Conservation (phyloP, 2,113 vertebrate species). For the Jacana jacana region DNA sequence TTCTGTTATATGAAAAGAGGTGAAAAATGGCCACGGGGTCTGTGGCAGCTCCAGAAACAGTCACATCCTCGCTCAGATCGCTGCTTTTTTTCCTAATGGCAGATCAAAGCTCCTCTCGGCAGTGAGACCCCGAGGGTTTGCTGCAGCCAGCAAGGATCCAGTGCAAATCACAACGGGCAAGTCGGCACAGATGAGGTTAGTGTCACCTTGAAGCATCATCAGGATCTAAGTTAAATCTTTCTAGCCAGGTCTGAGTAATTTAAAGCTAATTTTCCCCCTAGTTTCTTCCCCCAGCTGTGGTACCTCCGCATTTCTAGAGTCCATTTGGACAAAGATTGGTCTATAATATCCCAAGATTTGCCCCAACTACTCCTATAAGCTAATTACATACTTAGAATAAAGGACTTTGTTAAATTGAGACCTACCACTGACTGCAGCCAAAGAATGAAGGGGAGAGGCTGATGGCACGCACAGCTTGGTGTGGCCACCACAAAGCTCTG, state of each 20-base stretch:
- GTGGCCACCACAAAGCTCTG: fast-evolving
- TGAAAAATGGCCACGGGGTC: background rate
- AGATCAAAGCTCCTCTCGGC: background rate
- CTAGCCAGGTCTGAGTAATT: background rate
- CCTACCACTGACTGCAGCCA: background rate
- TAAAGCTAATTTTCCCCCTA: background rate
- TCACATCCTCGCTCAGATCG: background rate
- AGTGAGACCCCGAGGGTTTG: fast-evolving
- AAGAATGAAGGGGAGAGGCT: background rate
- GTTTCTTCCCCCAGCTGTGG: background rate
- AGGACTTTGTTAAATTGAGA: background rate
- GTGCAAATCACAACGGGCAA: background rate
- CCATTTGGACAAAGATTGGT: background rate
- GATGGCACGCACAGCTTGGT: background rate
- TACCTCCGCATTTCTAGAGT: background rate
- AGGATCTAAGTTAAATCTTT: background rate
- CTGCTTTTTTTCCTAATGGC: background rate
- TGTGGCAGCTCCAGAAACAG: background rate
- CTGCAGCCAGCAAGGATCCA: background rate
- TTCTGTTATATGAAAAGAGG: fast-evolving
- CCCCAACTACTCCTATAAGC: background rate
- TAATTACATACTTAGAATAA: background rate
- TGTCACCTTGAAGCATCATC: background rate
- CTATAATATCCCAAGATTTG: background rate
- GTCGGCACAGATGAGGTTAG: fast-evolving